phyloP scores from a whole-genome alignment of 2,888 invertebrate species.

The Bursaphelenchus okinawaensis region DNA sequence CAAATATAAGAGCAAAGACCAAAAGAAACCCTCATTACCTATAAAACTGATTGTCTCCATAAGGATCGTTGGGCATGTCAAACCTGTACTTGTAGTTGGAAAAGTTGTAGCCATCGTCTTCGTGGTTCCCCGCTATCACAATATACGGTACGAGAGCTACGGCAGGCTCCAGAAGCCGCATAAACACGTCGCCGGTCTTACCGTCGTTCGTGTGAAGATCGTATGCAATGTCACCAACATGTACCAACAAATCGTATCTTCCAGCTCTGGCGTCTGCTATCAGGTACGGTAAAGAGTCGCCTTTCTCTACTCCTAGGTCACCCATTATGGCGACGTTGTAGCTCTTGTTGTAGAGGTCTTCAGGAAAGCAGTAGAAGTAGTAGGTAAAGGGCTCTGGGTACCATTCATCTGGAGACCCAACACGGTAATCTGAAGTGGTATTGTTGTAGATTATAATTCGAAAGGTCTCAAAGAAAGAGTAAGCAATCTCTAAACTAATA shows the following conservation, averaged over 20 bases:
- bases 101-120: constrained; percentile 71
- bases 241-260: constrained; percentile 51
- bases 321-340: no score
- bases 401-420: constrained; percentile 68
- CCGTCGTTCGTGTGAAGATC: constrained; percentile 78
- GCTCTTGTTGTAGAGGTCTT: no score
- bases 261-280: constrained; percentile 76
- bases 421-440: constrained; percentile 49
- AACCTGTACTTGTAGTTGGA: constrained; percentile 85
- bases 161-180: constrained; percentile 81
- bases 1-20: no score
- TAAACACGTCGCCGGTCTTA: constrained; percentile 80
- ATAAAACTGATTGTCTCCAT: constrained; percentile 58
- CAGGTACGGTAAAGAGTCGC: constrained; percentile 75
- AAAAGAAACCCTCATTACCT: constrained; percentile 36
- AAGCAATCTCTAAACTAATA: no score
- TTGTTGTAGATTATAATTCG: no score
- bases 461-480: no score
- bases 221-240: constrained; percentile 78
- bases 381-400: constrained; percentile 66
- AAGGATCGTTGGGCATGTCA: constrained; percentile 73
- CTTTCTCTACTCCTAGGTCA: constrained; percentile 87
- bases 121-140: constrained; percentile 70
- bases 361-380: constrained; percentile 65
- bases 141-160: constrained; percentile 81